These are phyloP conservation scores for Sericinus montela DNA, from an alignment of 2,888 invertebrate species.

Conservation along the genomic window DNA sequence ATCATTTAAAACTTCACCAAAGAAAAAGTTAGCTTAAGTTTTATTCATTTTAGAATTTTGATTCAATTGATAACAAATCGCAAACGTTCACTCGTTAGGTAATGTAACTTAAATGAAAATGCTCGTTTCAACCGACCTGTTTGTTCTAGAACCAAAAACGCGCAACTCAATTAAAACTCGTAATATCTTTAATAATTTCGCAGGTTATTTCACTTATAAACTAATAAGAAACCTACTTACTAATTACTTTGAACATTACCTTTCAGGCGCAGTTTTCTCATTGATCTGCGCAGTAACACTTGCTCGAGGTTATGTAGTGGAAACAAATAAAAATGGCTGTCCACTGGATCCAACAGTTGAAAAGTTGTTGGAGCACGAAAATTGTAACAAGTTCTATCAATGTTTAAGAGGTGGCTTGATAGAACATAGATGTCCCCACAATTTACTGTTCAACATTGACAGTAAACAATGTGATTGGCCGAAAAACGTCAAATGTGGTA, in stretches of 20 bases:
- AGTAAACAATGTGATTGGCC: constrained; percentile 31
- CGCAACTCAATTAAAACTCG: too few relatives aligned
- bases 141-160: too few relatives aligned
- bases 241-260: neutral
- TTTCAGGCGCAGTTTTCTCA: constrained; percentile 44
- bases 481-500: constrained; percentile 30
- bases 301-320: constrained; percentile 32
- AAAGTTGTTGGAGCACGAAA: constrained; percentile 32
- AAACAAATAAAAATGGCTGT: constrained; percentile 30
- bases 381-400: constrained; percentile 38
- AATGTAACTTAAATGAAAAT: too few relatives aligned
- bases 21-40: too few relatives aligned
- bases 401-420: constrained; percentile 35
- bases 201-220: neutral
- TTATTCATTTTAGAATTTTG: too few relatives aligned
- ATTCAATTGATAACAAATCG: too few relatives aligned
- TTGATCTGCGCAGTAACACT: constrained; percentile 48
- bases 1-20: too few relatives aligned
- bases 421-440: constrained; percentile 26
- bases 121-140: too few relatives aligned
- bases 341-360: constrained; percentile 28
- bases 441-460: constrained; percentile 26
- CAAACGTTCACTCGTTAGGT: too few relatives aligned
- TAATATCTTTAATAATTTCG: too few relatives aligned
- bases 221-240: neutral